Evolutionary conservation across 2,888 invertebrate genomes (phyloP), one percentile per base, ranked within the genome.

Genomic region (Phyllotreta cruciferae): DNA sequence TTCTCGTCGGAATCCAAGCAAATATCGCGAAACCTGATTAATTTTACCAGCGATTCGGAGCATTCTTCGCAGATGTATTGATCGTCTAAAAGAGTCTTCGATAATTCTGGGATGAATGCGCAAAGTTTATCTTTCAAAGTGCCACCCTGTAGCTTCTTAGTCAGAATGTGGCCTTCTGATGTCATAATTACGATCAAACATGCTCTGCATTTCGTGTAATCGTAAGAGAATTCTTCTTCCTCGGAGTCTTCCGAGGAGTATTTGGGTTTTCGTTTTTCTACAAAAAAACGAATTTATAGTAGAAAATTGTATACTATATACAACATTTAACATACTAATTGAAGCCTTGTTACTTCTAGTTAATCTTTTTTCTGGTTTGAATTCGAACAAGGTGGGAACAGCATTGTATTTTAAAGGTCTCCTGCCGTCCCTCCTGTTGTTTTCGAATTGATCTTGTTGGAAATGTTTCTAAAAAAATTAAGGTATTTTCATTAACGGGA

Each of bases 191-290:
- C 35, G 35, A 13, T 10, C 10, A 67, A 56, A 36, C 67, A 67
- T 35, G 67, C 62, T 52, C 65, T 61, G 34, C 67, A 67, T 53
- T 44, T 63, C 36, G 62, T 42, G n/a, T 47, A 9, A 34, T 36
- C 11, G 35, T 34, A 47, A 45, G 24, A 1, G 10, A 34, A 24
- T 9, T 57, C 53, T 10, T 60, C 58, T n/a, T 24, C 14, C 38
- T 42, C 60, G 24, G 52, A 42, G 14, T 37, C 14, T 35, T 52
- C 42, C 41, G 36, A 42, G 10, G 42, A 37, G 53, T 42, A 52
- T 13, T 52, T 44, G 10, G 52, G n/a, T 44, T 50, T 50, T 7
- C 41, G 10, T 58, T 35, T 58, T 8, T 50, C 58, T 58, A 14
- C 8, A 56, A 49, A 56, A 45, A 42, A 56, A 36, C 24, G 7